Evolutionary conservation across 2,888 invertebrate species (phyloP).

Genomic region (Smittia sp.): DNA sequence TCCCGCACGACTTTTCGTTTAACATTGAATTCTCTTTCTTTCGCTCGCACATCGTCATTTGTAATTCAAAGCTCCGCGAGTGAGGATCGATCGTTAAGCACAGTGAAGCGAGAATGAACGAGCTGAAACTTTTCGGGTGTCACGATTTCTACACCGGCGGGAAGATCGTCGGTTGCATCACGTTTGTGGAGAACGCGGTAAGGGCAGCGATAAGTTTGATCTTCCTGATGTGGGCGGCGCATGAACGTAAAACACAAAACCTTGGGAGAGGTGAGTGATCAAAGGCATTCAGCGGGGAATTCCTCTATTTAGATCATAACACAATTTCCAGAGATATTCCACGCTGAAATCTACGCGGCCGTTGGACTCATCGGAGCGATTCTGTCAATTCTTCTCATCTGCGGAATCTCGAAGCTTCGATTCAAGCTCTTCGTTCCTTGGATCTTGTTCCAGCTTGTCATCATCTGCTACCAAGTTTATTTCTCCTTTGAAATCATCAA

Average conservation of each 20-base stretch:
- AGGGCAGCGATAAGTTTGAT: neutral
- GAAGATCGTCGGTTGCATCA: neutral
- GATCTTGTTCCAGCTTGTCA: neutral
- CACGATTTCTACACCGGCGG: neutral
- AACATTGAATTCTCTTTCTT: neutral
- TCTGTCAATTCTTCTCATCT: neutral
- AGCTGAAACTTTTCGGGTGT: neutral
- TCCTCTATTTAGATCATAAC: neutral
- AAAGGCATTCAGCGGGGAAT: neutral
- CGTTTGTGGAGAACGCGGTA: neutral
- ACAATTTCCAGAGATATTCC: neutral
- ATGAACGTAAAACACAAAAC: neutral
- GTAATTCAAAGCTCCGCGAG: neutral
- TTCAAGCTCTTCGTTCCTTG: neutral
- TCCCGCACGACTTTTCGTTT: too few species aligned
- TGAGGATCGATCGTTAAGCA: too few species aligned
- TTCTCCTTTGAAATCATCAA: neutral
- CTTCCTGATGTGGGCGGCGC: neutral
- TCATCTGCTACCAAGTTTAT: slow-evolving; percentile 5
- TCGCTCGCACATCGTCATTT: neutral
- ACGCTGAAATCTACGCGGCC: neutral
- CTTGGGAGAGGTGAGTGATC: neutral
- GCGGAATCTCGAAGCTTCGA: neutral
- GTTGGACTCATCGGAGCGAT: neutral
- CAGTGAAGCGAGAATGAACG: neutral